Evolutionary conservation across 2,888 invertebrate species (phyloP), one percentile per base, ranked within the genome.

Genomic region (Leptinotarsa tumamoca): DNA sequence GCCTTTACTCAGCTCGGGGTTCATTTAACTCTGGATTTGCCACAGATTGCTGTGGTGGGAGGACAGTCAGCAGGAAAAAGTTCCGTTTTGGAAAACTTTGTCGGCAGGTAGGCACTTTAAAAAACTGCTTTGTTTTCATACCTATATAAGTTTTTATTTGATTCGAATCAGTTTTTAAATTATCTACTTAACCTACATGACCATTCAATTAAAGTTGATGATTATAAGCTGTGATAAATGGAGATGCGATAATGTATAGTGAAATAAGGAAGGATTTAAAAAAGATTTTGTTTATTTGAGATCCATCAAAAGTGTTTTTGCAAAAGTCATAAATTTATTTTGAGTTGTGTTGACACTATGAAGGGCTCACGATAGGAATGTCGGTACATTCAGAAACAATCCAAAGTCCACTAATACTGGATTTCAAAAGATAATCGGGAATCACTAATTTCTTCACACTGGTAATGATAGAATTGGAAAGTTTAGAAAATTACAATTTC

Each of bases 51-150:
- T 84, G 99, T 99, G 85, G 99, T 99, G 89, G 99, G 99, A 90
- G 99, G 99, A 87, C 99, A 99, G 90, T 98, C 98, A 88, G 99
- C 99, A 88, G 99, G 99, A 88, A 99, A 99, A 91, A 98, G 98
- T 90, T 99, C 98, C 76, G 99, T 99, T 81, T 92, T 99, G 90
- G 99, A 99, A 92, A 99, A 99, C 91, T 99, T 99, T 90, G 99
- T 99, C 86, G 99, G 99, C 90, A 96, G 96, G 98, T 98, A 91
- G 81, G 50, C 51, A 63, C 7, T 43, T 17, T 3, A 17, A 63
- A 18, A 58, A 58, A 10, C 5, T 43, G 43, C 10, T 43, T 43
- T 43, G 33, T 43, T 43, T 43, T 43, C 13, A 43, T 43, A 43
- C 43, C 13, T 3, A 43, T 43, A 43, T 43, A 43, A 10, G 43